Evolutionary conservation across 1,140 invertebrate genomes (phyloP), one percentile per base, ranked within the genome.

Genomic region (Macrosteles quadrilineatus): DNA sequence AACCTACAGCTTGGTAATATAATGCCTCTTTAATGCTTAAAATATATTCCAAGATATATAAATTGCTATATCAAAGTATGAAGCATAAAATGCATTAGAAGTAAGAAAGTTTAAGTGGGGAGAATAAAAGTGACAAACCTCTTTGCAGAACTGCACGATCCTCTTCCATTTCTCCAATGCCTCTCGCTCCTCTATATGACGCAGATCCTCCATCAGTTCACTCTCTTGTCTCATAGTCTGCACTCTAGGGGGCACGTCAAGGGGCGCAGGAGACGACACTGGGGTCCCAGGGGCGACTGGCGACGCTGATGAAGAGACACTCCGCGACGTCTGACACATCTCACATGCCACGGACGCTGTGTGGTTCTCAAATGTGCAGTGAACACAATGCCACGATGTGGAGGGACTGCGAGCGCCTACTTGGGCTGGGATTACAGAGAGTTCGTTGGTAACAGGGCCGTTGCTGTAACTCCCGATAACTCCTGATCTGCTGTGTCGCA

Each of bases 341-440:
- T 94, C 92, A 80, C 93, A 96, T 25, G 85, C 83, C 47, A 83
- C 82, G 66, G 86, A 87, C 0, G 84, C 82, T 64, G 84, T 85
- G n/a, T 85, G 84, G 81, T 95, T 94, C 79, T 91, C 88, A 75
- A 87, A 94, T 14, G 92, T 95, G 78, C 92, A 95, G 21, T 91
- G 83, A 30, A 87, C 84, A 76, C 93, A 96, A 62, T 91, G 86
- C 92, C 92, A 95, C 75, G 86, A 55, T 30, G 40, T 59, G 17
- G 45, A 25, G n/a, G 47, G 27, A 30, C 67, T 43, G 1, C 57
- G 3, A 14, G 47, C 31, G 3, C 32, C 47, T 1, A 70, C 36
- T 67, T 65, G 59, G 59, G 50, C 67, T 53, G 63, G 30, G 67
- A 70, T 72, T 36, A 45, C 25, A 65, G 63, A 67, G 59, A 65